Conservation (phyloP, 2,797 vertebrate genomes). For the Parauchenoglanis ngamensis region DNA sequence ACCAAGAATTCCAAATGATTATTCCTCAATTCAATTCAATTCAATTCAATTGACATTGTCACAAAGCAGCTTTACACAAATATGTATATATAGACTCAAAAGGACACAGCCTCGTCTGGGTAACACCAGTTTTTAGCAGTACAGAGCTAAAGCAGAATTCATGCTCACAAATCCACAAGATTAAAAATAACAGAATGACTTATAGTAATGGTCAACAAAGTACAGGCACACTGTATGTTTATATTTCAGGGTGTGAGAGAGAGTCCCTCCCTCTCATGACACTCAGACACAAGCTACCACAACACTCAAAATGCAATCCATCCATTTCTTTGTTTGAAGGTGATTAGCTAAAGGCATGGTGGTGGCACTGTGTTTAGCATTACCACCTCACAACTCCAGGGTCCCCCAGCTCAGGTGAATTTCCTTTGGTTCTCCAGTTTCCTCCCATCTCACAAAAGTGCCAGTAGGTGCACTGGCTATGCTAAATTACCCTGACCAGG, state of each 20-base stretch:
- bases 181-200: background rate
- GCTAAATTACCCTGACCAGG: background rate
- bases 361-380: background rate
- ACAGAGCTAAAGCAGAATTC: background rate
- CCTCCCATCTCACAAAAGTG: background rate
- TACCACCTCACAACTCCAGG: background rate
- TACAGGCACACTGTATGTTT: background rate
- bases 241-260: background rate
- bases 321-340: background rate
- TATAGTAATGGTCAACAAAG: background rate
- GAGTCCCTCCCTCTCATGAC: background rate
- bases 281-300: background rate
- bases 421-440: constrained; percentile 6
- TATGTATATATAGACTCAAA: too few species aligned
- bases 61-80: too few species aligned
- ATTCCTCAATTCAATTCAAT: too few species aligned
- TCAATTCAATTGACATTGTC: too few species aligned
- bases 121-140: background rate
- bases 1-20: background rate
- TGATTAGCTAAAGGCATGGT: background rate
- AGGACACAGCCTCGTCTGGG: too few species aligned
- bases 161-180: background rate
- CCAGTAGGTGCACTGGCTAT: background rate
- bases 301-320: background rate
- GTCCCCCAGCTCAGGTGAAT: background rate